Conservation (phyloP, 2,113 vertebrate genomes). For the Oreamnos americanus region DNA sequence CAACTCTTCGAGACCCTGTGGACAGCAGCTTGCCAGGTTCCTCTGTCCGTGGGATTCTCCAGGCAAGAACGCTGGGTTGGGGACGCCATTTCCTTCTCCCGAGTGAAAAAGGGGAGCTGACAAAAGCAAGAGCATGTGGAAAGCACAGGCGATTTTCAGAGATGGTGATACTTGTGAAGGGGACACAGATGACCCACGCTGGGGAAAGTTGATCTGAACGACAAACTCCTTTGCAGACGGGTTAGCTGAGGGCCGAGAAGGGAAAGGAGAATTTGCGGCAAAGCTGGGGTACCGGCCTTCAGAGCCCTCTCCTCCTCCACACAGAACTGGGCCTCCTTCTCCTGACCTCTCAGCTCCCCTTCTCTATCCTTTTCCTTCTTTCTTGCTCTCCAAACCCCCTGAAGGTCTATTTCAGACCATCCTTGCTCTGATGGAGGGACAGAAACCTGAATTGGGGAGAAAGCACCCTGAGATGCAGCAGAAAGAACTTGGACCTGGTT, state of each 20-base stretch:
- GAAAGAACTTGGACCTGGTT: neutral
- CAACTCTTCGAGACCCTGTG: neutral
- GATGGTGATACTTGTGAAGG: accelerated
- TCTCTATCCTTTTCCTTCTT: neutral
- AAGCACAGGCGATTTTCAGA: neutral
- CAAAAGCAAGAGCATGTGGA: neutral
- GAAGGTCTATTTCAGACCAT: neutral
- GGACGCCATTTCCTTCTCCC: neutral
- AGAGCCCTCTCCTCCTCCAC: neutral
- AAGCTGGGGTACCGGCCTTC: neutral
- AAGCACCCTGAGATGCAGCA: neutral
- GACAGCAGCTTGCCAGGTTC: neutral
- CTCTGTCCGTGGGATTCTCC: neutral
- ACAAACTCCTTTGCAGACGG: no score
- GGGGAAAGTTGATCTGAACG: accelerated
- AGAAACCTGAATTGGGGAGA: neutral
- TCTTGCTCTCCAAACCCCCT: neutral
- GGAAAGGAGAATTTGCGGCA: neutral
- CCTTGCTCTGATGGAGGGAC: neutral
- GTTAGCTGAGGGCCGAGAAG: neutral
- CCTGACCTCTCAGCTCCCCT: neutral
- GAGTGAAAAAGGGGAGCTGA: neutral
- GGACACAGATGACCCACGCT: no score
- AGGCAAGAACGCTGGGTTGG: neutral
- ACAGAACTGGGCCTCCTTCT: neutral